Base-by-base conservation (phyloP, 2,113 vertebrate species). In the Plestiodon gilberti region DNA sequence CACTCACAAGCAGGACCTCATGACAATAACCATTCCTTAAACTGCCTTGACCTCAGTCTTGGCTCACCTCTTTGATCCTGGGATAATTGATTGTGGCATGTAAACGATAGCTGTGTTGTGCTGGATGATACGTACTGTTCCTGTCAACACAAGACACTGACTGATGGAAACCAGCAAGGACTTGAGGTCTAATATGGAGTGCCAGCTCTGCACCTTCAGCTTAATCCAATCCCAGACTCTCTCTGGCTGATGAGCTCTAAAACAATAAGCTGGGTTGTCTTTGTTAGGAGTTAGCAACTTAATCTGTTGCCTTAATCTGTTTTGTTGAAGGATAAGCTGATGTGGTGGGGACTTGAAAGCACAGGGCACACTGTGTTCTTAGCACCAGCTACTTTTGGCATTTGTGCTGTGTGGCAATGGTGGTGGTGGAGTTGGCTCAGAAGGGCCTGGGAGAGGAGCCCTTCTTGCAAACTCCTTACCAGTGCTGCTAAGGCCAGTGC, bases 251-350 rank as follows among this genome's bases (percentile, higher is more conserved):
- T 75, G 82, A 75, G 57, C 70, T 83, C 55, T 61, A 22, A 30
- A 83, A 83, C 70, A 78, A 69, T 78, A 65, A 67, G 33, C 22
- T 33, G 30, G 17, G 33, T 59, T 52, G 40, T 25, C 40, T 84
- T 75, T 65, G 62, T 69, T 69, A 69, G 33, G n/a, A 55, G 15
- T 48, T 33, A 40, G 62, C 43, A 78, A 25, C 75, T n/a, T n/a
- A n/a, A n/a, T n/a, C n/a, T n/a, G n/a, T n/a, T n/a, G n/a, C n/a
- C 55, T 78, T 85, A 64, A 85, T 78, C 64, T 85, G 15, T 38
- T 83, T 69, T 78, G 75, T 78, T 77, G 43, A 52, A 69, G 75
- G 62, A 38, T 69, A 85, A 69, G 33, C 14, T 3, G n/a, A 9
- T 35, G 10, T 13, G 17, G 62, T 22, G 10, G 33, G 52, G 33